Percentiles rank a stretch among this genome's conserved stretches.
phyloP scores from a whole-genome alignment of 1,140 invertebrate species.

The Drosophila rufa region DNA sequence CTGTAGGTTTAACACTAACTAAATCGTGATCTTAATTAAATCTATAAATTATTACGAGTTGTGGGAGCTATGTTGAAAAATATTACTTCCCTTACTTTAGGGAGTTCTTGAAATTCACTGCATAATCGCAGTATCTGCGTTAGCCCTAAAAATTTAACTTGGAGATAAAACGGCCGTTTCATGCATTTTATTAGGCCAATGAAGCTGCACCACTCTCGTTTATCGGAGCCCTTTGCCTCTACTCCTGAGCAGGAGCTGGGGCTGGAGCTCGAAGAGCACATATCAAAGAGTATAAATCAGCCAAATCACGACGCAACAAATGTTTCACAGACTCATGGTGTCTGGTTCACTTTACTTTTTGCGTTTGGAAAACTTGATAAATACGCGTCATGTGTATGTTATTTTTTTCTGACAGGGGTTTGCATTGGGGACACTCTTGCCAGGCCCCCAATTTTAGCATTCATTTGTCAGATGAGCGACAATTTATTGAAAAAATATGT shows the following conservation, averaged over 20 bases:
- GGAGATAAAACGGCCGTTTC: constrained; percentile 29
- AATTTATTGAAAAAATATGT: constrained; percentile 55
- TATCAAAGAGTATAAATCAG: constrained; percentile 75
- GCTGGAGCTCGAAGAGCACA: constrained; percentile 32
- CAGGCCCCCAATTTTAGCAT: constrained; percentile 25
- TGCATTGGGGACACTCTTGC: constrained; percentile 40
- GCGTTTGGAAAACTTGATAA: constrained; percentile 45
- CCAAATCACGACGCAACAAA: constrained; percentile 74
- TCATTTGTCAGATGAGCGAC: constrained; percentile 73
- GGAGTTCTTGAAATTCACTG: not conserved
- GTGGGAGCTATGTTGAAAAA: not conserved
- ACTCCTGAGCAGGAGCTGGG: not conserved
- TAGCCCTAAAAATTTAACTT: constrained; percentile 58
- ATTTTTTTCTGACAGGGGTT: constrained; percentile 9
- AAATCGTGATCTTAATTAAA: not conserved
- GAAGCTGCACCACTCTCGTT: constrained; percentile 40
- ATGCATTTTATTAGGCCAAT: constrained; percentile 62
- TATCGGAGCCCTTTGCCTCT: constrained; percentile 44
- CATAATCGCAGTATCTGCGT: constrained; percentile 9
- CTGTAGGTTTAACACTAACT: not conserved
- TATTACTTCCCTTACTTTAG: not conserved
- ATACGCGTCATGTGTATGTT: constrained; percentile 23
- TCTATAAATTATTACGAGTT: not conserved
- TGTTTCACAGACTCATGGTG: constrained; percentile 62
- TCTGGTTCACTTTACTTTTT: constrained; percentile 22